phyloP scores from a whole-genome alignment of 1,140 invertebrate species.

The Muscidifurax raptorellus region DNA sequence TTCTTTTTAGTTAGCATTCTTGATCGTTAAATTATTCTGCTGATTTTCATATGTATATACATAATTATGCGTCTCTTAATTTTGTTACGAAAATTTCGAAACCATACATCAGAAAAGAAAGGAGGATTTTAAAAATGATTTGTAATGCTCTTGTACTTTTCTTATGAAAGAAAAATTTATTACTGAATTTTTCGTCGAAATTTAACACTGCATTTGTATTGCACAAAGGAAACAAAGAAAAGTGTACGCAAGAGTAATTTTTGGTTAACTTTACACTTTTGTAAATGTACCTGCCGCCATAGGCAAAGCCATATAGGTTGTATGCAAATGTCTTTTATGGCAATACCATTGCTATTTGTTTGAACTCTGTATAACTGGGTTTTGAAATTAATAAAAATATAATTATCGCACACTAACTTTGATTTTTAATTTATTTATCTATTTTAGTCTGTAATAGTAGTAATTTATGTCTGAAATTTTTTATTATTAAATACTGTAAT shows the following conservation, averaged over 20 bases:
- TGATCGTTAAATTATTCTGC: conserved; percentile 6
- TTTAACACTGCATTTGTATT: conserved; percentile 48
- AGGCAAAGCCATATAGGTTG: conserved; percentile 38
- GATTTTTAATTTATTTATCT: conserved; percentile 16
- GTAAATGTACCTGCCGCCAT: conserved; percentile 35
- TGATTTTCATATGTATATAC: conserved; percentile 22
- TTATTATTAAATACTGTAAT: background rate
- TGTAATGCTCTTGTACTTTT: conserved; percentile 34
- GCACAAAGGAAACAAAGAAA: conserved; percentile 31
- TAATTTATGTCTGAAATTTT: background rate
- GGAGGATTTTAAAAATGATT: conserved; percentile 1
- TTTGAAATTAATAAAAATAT: conserved; percentile 46
- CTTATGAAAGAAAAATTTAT: conserved; percentile 40
- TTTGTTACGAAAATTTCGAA: conserved; percentile 21
- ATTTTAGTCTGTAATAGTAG: background rate
- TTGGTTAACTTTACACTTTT: conserved; percentile 44
- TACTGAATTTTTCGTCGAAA: conserved; percentile 29
- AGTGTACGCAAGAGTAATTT: conserved; percentile 7
- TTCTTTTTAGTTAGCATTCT: background rate
- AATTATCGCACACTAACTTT: conserved; percentile 42
- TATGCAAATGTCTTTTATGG: conserved; percentile 44
- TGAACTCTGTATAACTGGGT: conserved; percentile 35
- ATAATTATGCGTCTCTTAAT: conserved; percentile 28
- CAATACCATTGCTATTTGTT: conserved; percentile 36
- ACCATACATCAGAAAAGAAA: background rate